Evolutionary conservation across 2,113 vertebrate species (phyloP).

Genomic region (Microtus montanus): DNA sequence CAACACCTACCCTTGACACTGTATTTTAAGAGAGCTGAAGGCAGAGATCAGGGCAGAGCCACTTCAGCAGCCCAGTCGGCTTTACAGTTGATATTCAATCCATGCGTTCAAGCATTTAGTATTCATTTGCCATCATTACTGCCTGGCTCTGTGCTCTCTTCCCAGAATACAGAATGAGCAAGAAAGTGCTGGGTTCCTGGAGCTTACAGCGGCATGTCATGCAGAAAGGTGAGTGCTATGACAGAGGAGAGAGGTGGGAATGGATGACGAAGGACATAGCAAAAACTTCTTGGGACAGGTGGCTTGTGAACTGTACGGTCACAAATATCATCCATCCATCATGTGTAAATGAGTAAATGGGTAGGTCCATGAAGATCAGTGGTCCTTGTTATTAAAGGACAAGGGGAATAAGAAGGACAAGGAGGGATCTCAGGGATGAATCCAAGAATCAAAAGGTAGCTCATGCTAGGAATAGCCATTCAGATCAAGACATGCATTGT

Average conservation of each 20-base stretch:
- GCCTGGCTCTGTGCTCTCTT: not conserved
- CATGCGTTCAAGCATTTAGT: not conserved
- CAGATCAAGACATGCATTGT: not conserved
- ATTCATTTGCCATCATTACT: not conserved
- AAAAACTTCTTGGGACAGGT: not conserved
- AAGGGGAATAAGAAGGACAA: no score
- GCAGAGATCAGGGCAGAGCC: not conserved
- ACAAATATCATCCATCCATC: not conserved
- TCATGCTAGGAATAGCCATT: not conserved
- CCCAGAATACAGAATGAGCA: not conserved
- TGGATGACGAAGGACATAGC: not conserved
- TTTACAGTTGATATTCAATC: not conserved
- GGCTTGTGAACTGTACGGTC: not conserved
- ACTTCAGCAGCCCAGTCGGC: not conserved
- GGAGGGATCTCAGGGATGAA: not conserved
- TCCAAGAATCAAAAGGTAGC: not conserved
- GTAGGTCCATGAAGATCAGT: not conserved
- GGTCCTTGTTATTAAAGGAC: not conserved
- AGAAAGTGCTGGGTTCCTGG: not conserved
- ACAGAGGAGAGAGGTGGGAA: no score
- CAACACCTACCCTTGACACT: not conserved
- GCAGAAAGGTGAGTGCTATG: not conserved
- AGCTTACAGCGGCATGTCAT: not conserved
- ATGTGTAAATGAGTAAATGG: not conserved
- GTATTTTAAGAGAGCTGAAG: not conserved